These are phyloP conservation scores for Entosphenus tridentatus DNA, from an alignment of 2,113 vertebrate species.

Conservation along the genomic window DNA sequence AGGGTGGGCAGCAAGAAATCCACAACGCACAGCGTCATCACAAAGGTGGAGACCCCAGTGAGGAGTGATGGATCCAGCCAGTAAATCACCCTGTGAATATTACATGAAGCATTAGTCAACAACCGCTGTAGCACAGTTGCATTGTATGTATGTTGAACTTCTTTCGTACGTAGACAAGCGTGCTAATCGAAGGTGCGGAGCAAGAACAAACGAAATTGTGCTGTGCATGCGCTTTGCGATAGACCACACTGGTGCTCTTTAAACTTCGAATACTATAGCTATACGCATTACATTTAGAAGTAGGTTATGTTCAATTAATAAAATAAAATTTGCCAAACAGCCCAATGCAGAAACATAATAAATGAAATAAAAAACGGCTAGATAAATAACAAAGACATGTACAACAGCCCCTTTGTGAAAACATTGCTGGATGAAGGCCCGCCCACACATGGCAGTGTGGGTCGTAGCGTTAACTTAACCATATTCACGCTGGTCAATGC, in stretches of 20 bases:
- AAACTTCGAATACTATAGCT: too few species aligned
- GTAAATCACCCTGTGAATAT: slow-evolving; percentile 54
- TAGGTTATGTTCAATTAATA: too few species aligned
- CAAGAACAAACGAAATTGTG: not conserved
- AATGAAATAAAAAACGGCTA: too few species aligned
- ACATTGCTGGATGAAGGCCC: too few species aligned
- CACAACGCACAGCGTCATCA: slow-evolving; percentile 81
- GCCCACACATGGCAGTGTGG: too few species aligned
- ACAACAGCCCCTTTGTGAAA: too few species aligned
- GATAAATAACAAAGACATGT: too few species aligned
- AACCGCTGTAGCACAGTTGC: not conserved
- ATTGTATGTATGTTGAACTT: slow-evolving; percentile 1
- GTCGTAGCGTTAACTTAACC: not conserved
- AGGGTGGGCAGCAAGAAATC: slow-evolving; percentile 90
- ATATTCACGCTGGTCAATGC: not conserved
- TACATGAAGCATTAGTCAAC: slow-evolving; percentile 7
- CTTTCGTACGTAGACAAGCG: not conserved
- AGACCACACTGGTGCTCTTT: not conserved
- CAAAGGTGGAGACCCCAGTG: slow-evolving; percentile 59
- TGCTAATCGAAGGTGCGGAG: not conserved
- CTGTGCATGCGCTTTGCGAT: not conserved
- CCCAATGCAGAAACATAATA: too few species aligned
- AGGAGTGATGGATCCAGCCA: slow-evolving; percentile 85
- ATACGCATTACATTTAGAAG: too few species aligned
- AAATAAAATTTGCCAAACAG: too few species aligned